Base-by-base conservation (phyloP, 2,797 vertebrate genomes). In the Smutsia temminckii region DNA sequence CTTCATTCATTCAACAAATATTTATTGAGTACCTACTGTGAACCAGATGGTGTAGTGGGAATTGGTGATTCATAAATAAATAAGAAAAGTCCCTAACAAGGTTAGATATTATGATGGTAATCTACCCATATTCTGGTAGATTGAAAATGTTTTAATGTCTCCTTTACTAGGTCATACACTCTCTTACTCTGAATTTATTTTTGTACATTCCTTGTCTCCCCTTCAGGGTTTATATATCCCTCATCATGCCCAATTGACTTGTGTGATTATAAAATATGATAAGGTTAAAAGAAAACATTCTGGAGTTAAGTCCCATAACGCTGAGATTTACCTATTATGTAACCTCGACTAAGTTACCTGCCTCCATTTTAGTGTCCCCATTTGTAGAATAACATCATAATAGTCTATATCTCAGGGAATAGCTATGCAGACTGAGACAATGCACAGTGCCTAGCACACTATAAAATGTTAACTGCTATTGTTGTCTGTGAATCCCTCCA, bases 1-100 rank as follows among this genome's bases (percentile, higher is more conserved):
- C 92, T 94, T 94, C 20, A 83, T 51, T 85, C 63, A 85, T 37
- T 94, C 49, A 53, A 68, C 81, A 96, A 85, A 89, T 85, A 95
- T 93, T 93, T 93, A 93, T 79, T 91, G 89, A 96, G 51, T 40
- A 93, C 61, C 75, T 93, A 84, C 61, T 77, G 79, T 94, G 80
- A 96, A n/a, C 81, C 90, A 96, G 75, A 75, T 91, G 74, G 69
- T 46, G 46, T 89, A 84, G 16, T 74, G 14, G 37, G 53, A 85
- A 71, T 34, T 85, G 53, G 53, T 69, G 40, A 71, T 68, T 96
- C 66, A 86, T 93, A 63, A 84, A 91, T 83, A 94, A 96, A 91
- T 49, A 95, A 96, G 59, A 85, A 13, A 86, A 86, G 57, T 89
- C 69, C 53, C 85, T 96, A 92, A 91, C 34, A 95, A 96, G 55